Conservation (phyloP, 2,113 vertebrate species). For the Casuarius casuarius region DNA sequence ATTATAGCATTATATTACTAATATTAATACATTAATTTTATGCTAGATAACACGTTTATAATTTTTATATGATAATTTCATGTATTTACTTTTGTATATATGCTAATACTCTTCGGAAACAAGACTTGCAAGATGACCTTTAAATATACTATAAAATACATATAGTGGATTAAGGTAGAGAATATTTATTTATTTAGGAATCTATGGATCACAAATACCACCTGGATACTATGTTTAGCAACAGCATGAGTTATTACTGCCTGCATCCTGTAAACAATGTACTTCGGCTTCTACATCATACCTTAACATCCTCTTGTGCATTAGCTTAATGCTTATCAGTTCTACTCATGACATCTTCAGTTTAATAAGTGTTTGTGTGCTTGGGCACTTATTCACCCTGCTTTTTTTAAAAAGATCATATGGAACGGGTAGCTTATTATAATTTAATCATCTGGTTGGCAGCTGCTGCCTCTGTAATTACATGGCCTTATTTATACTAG, state of each 20-base stretch:
- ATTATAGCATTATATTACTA: not conserved
- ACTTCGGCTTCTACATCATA: not conserved
- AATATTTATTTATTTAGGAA: not conserved
- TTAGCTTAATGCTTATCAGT: not conserved
- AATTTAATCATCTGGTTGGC: not conserved
- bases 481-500: not conserved
- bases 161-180: not conserved
- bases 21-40: not conserved
- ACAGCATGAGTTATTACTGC: not conserved
- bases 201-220: not conserved
- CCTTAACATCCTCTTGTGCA: not conserved
- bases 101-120: not conserved
- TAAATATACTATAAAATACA: not conserved
- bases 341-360: not conserved
- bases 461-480: not conserved
- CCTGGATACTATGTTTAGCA: not conserved
- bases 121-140: not conserved
- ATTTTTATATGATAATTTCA: not conserved
- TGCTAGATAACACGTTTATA: not conserved
- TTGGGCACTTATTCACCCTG: accelerated
- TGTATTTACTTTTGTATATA: not conserved
- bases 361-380: not conserved
- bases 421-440: not conserved
- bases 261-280: not conserved
- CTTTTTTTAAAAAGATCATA: not conserved